Evolutionary conservation across 2,888 invertebrate genomes (phyloP).

Genomic region (Cantharis flavilabris): DNA sequence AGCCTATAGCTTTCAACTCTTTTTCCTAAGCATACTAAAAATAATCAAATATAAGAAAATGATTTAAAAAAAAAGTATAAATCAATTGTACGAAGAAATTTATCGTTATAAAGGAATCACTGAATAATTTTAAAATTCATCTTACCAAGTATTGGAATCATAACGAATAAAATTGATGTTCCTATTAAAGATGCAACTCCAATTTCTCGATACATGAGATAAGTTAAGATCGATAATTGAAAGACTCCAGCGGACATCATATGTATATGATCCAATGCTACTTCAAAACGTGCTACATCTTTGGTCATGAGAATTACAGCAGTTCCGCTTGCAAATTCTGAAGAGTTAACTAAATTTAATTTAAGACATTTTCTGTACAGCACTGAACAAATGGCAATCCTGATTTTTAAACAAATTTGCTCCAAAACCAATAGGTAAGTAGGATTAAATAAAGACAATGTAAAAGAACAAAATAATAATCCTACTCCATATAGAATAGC

Average conservation of each 20-base stretch:
- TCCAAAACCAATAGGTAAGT: not conserved
- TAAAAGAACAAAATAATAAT: constrained; percentile 62
- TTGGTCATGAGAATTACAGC: constrained; percentile 66
- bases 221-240: constrained; percentile 71
- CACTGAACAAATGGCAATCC: constrained; percentile 2
- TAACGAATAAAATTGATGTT: constrained; percentile 54
- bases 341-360: constrained; percentile 82
- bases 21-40: not conserved
- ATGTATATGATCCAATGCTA: constrained; percentile 76
- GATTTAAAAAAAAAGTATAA: no score
- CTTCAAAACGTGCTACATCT: constrained; percentile 84
- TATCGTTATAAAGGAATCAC: not conserved
- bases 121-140: not conserved
- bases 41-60: not conserved
- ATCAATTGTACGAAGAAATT: no score
- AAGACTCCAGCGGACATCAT: constrained; percentile 80
- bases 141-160: constrained; percentile 50
- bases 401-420: constrained; percentile 1
- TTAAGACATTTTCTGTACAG: constrained; percentile 53
- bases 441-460: constrained; percentile 52
- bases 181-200: constrained; percentile 59
- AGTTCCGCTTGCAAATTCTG: constrained; percentile 74
- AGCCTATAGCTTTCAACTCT: constrained; percentile 68
- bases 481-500: constrained; percentile 57
- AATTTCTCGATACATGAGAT: constrained; percentile 65